A percentile compares a stretch with the other conserved stretches of the same genome.
phyloP scores from a whole-genome alignment of 1,140 invertebrate species.

The Drosophila seguyi region DNA sequence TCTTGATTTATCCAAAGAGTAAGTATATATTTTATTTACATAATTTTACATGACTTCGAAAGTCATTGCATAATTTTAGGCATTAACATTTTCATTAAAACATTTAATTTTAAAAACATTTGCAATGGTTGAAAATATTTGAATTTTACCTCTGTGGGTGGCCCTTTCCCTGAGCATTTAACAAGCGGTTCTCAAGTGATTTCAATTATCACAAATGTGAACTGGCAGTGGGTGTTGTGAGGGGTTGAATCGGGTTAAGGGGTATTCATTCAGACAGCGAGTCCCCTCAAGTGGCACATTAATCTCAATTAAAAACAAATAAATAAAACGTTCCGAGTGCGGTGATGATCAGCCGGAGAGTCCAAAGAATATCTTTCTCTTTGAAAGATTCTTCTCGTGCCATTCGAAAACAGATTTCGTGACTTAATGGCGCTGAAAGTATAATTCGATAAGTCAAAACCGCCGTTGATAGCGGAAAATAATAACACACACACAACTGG shows the following conservation, averaged over 20 bases:
- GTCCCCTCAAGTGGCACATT: slow-evolving; percentile 67
- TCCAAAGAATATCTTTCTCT: slow-evolving; percentile 1
- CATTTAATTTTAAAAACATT: not conserved
- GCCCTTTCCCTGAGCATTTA: slow-evolving; percentile 35
- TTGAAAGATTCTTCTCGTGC: slow-evolving; percentile 15
- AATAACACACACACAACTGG: slow-evolving; percentile 52
- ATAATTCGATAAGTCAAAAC: slow-evolving; percentile 71
- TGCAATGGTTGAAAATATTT: not conserved
- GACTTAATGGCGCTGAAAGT: slow-evolving; percentile 45
- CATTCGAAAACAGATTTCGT: slow-evolving; percentile 45
- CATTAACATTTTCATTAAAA: slow-evolving; percentile 5
- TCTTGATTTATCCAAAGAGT: not conserved
- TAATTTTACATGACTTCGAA: slow-evolving; percentile 1
- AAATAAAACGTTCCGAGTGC: slow-evolving; percentile 51
- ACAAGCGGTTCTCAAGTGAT: slow-evolving; percentile 57
- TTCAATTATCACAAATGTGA: slow-evolving; percentile 67
- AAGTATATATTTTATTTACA: slow-evolving; percentile 17
- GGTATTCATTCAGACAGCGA: not conserved
- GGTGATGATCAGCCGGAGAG: slow-evolving; percentile 15
- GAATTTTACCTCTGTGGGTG: slow-evolving; percentile 37
- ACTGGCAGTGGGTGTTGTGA: slow-evolving; percentile 20
- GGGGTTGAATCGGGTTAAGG: slow-evolving; percentile 7
- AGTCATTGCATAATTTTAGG: slow-evolving; percentile 64
- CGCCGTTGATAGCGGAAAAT: slow-evolving; percentile 68
- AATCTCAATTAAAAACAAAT: slow-evolving; percentile 75